phyloP scores from a whole-genome alignment of 2,113 vertebrate species.

The Neomonachus schauinslandi region DNA sequence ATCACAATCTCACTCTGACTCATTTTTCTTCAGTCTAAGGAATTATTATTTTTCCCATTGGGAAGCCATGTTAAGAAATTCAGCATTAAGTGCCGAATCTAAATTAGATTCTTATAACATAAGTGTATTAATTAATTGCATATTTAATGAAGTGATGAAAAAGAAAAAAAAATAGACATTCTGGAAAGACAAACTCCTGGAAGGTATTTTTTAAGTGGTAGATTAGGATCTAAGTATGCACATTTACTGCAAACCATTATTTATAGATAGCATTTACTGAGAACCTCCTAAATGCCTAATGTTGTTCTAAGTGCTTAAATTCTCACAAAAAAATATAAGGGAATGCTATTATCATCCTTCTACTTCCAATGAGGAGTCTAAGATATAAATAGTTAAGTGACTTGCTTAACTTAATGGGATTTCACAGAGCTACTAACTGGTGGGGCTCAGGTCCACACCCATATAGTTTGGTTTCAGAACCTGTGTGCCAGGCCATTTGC shows the following conservation, averaged over 20 bases:
- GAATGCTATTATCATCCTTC: neutral
- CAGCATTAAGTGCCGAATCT: conserved; percentile 10
- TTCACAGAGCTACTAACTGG: neutral
- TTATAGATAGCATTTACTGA: neutral
- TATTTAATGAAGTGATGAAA: neutral
- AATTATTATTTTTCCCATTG: conserved; percentile 34
- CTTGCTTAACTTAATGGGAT: neutral
- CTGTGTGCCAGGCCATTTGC: neutral
- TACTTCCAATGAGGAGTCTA: neutral
- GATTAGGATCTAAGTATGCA: neutral
- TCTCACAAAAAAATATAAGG: neutral
- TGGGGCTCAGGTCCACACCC: neutral
- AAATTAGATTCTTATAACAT: neutral
- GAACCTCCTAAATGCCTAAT: neutral
- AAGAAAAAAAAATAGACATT: neutral
- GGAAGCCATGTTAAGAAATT: conserved; percentile 7
- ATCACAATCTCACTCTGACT: conserved; percentile 24
- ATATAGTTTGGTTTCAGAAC: neutral
- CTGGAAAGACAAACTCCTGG: neutral
- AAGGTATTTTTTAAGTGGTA: neutral
- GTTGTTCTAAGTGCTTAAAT: neutral
- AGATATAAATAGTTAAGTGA: neutral
- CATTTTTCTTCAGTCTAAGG: neutral
- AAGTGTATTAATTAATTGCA: conserved; percentile 46
- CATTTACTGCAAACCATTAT: neutral